Conservation (phyloP, 2,888 invertebrate species). For the Hemithea aestivaria region DNA sequence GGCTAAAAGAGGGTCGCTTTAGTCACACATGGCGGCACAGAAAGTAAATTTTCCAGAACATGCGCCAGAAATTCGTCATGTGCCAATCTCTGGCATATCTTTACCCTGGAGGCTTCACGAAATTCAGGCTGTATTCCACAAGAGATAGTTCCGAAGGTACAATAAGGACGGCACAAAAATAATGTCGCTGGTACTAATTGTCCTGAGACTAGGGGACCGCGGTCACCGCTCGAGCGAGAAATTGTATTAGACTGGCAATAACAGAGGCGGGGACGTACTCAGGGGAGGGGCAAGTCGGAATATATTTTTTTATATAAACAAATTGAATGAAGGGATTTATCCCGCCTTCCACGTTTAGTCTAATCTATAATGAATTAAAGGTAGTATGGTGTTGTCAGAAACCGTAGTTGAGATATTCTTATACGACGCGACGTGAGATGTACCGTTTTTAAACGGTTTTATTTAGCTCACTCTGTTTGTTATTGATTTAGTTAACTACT, state of each 20-base stretch:
- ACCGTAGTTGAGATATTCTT: no score
- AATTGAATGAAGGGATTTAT: no score
- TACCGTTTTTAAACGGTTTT: no score
- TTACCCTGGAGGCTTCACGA: constrained; percentile 33
- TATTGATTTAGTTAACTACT: no score
- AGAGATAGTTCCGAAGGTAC: constrained; percentile 47
- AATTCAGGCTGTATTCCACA: constrained; percentile 50
- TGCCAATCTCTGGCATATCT: constrained; percentile 10
- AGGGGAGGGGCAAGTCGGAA: constrained; percentile 2
- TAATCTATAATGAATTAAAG: no score
- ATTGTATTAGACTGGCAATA: constrained; percentile 69
- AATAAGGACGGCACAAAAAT: constrained; percentile 63
- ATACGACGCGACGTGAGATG: no score
- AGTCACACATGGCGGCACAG: background rate
- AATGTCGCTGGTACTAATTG: constrained; percentile 69
- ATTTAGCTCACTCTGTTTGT: no score
- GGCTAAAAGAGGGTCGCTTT: no score
- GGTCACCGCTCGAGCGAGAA: constrained; percentile 61
- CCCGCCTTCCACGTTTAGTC: no score
- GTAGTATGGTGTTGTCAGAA: no score
- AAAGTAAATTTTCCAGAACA: background rate
- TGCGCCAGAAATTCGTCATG: constrained; percentile 4
- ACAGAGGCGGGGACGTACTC: constrained; percentile 23
- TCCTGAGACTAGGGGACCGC: constrained; percentile 65
- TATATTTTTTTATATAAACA: background rate